Percentiles rank a stretch among this genome's conserved stretches.
These are phyloP conservation scores for Slavum lentiscoides DNA, from an alignment of 2,888 invertebrate species.

Conservation along the genomic window DNA sequence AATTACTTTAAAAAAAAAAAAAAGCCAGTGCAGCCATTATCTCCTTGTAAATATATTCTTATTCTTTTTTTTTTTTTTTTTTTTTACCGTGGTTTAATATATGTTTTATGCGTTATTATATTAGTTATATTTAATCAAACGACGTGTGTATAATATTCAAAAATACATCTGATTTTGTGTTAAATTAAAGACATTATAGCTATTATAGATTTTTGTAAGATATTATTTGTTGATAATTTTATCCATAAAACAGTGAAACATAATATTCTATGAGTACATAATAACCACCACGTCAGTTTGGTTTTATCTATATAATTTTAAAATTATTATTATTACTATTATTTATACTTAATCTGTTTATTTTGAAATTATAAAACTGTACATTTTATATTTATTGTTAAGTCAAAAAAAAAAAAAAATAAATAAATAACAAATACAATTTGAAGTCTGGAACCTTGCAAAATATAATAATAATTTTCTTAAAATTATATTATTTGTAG, in stretches of 20 bases:
- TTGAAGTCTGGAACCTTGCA: not conserved
- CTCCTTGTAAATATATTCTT: conserved; percentile 49
- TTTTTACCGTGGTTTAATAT: conserved; percentile 26
- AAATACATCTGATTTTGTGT: conserved; percentile 12
- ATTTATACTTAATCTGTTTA: not conserved
- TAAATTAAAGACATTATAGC: conserved; percentile 9
- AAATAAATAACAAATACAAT: not conserved
- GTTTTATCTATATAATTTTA: not conserved
- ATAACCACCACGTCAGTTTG: not conserved
- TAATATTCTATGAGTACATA: not conserved
- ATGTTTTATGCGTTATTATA: not conserved
- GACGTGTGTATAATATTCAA: conserved; percentile 22
- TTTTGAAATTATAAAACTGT: not conserved
- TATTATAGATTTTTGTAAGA: not conserved
- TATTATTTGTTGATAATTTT: not conserved
- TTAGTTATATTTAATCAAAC: conserved; percentile 14
- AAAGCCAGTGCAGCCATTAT: conserved; percentile 40
- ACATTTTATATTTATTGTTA: not conserved
- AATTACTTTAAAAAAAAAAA: not conserved
- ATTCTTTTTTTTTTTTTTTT: conserved; percentile 49
- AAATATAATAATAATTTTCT: not conserved
- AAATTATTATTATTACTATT: conserved; percentile 4
- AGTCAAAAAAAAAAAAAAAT: not conserved
- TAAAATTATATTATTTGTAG: conserved; percentile 1
- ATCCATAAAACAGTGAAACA: not conserved